Evolutionary conservation across 2,113 vertebrate species (phyloP).

Genomic region (Saccopteryx bilineata): DNA sequence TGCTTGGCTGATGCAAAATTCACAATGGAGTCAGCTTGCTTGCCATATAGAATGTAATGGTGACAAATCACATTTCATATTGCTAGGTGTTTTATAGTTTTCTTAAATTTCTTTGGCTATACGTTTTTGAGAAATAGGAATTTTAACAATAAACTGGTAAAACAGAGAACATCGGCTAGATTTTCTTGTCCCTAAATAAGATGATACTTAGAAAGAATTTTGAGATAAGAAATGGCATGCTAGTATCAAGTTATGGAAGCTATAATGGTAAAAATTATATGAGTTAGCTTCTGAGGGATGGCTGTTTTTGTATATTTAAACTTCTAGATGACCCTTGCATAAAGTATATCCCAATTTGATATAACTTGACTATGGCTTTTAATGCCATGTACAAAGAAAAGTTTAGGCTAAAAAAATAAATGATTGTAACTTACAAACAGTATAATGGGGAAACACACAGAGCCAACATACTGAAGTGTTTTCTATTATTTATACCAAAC

Average conservation of each 20-base stretch:
- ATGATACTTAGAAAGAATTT: slow-evolving; percentile 43
- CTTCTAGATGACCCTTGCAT: slow-evolving; percentile 44
- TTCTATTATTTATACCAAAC: slow-evolving; percentile 84
- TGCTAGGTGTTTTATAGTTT: background rate
- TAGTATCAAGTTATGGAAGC: slow-evolving; percentile 51
- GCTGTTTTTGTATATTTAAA: slow-evolving; percentile 16
- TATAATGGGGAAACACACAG: slow-evolving; percentile 83
- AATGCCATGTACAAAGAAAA: slow-evolving; percentile 79
- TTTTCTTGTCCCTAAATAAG: slow-evolving; percentile 54
- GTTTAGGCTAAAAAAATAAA: slow-evolving; percentile 79
- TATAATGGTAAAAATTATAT: slow-evolving; percentile 30
- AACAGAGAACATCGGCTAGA: slow-evolving; percentile 65
- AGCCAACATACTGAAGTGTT: slow-evolving; percentile 82
- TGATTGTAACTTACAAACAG: slow-evolving; percentile 84
- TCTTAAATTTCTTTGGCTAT: slow-evolving; percentile 21
- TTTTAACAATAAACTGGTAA: slow-evolving; percentile 46
- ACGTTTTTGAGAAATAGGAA: slow-evolving; percentile 35
- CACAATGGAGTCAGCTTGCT: background rate
- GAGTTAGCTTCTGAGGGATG: slow-evolving; percentile 57
- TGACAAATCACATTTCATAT: background rate
- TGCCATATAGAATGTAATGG: background rate
- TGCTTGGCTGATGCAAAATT: slow-evolving; percentile 42
- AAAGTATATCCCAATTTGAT: slow-evolving; percentile 53
- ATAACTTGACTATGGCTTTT: slow-evolving; percentile 77
- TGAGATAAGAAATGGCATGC: slow-evolving; percentile 49